Evolutionary conservation across 2,888 invertebrate species (phyloP), one percentile per base, ranked within the genome.

Genomic region (Drosophila rellima): DNA sequence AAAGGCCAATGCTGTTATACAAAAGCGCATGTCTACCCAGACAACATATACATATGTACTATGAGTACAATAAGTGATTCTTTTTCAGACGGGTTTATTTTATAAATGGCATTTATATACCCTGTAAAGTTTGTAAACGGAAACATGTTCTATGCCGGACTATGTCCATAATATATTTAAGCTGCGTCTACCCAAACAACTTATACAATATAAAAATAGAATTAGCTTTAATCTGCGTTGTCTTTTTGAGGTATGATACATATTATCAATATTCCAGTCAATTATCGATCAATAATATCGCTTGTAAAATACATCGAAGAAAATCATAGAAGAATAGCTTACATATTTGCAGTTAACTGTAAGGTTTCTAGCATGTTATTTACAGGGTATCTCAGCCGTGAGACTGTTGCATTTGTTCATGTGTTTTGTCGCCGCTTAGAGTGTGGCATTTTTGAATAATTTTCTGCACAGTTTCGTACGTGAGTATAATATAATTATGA

Each of bases 401-500:
- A 29, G 20, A 6, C 6, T 8, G 7, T 39, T 13, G 18, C 45
- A 54, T 57, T 60, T 60, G 29, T 55, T 33, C 20, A 72, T 48
- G 51, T 51, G 45, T 42, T 72, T 76, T 81, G 57, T 70, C 48
- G 64, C 52, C 48, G 56, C 63, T 66, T 59, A 61, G 50, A 61
- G 35, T 45, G 33, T 50, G 44, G 20, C 17, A 39, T 35, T 45
- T 62, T 66, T 63, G 40, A 60, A 52, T 66, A 72, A 52, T 87
- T 85, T 86, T 86, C 83, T 82, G 82, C 83, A 70, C 68, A 80
- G 78, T 80, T 78, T 78, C 65, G 74, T 86, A 85, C 84, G 86
- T 85, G 88, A 86, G 78, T 78, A 76, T 78, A 88, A 86, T 86
- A 85, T 84, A 82, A 82, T 84, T 84, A 88, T 88, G 88, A 84